Conservation (phyloP, 2,888 invertebrate species). For the Metacarcinus magister region DNA sequence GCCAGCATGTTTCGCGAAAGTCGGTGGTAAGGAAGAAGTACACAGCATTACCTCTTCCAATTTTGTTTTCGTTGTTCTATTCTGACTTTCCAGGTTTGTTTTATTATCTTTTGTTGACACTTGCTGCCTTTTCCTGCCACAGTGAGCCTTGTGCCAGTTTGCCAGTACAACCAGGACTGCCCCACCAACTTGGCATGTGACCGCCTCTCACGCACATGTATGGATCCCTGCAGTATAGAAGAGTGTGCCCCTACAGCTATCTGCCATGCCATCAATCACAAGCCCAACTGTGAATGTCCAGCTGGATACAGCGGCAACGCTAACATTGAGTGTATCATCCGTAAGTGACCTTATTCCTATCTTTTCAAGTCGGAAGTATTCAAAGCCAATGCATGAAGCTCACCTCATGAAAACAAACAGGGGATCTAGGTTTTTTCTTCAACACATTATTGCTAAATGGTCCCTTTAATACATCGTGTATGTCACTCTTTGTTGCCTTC, state of each 20-base stretch:
- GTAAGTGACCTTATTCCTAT: conserved; percentile 84
- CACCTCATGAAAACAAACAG: not conserved
- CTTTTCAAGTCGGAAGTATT: conserved; percentile 21
- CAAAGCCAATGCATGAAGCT: not conserved
- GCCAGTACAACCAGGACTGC: conserved; percentile 91
- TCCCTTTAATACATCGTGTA: not conserved
- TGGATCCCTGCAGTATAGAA: conserved; percentile 92
- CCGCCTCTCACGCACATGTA: conserved; percentile 91
- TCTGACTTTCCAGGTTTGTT: not conserved
- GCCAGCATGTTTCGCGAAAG: not conserved
- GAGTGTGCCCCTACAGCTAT: conserved; percentile 93
- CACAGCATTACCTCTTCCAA: not conserved
- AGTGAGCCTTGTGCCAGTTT: conserved; percentile 84
- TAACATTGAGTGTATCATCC: conserved; percentile 89
- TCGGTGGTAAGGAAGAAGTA: not conserved
- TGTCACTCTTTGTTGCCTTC: not conserved
- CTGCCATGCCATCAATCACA: conserved; percentile 91
- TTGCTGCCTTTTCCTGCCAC: conserved; percentile 13
- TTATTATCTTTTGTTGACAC: not conserved
- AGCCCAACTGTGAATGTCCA: conserved; percentile 90
- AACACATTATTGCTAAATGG: not conserved
- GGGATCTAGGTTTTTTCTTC: not conserved
- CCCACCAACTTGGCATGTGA: conserved; percentile 91
- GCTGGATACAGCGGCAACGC: conserved; percentile 91
- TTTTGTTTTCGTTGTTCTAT: not conserved